Base-by-base conservation (phyloP, 2,888 invertebrate species). In the Drosophila ezoana region DNA sequence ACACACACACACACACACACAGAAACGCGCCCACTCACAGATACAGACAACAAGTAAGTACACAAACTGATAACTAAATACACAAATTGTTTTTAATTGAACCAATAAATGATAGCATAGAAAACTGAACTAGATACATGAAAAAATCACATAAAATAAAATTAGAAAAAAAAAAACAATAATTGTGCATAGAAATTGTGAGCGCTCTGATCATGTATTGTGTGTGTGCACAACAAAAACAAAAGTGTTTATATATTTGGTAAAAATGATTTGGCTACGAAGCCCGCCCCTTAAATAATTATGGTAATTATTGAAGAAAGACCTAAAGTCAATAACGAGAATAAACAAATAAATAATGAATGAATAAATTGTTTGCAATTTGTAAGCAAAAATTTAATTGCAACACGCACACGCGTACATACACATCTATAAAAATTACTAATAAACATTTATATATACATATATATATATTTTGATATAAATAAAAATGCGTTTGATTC, bases 371-470 rank as follows among this genome's bases (percentile, higher is more conserved):
- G 73, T 63, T 62, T 58, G 75, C 60, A 60, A 75, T 72, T 77
- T 72, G 62, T 62, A 45, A 44, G 48, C 41, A 68, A 57, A 60
- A 57, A 56, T 68, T 47, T 49, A 68, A 58, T 59, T 56, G 71
- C 60, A 61, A 41, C 43, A 60, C 40, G 49, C 23, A 37, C 1
- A 53, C 23, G 58, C 37, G 11, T 6, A 38, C 28, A 38, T 28
- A 71, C 23, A 73, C 40, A 64, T 52, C 53, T 54, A 71, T 61
- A 60, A 32, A 67, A 81, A 77, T 60, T 65, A 82, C 87, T 81
- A 81, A 81, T 81, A 81, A 87, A 81, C 69, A 87, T 87, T 74
- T 81, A 87, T 81, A 82, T 78, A 69, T 73, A 74, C 72, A 84
- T 81, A 81, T 81, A 69, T 73, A 74, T 77, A 84, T 81, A 81